Percentiles rank a stretch among this genome's conserved stretches.
phyloP scores from a whole-genome alignment of 2,888 invertebrate species.

The Epsilonema sp. region DNA sequence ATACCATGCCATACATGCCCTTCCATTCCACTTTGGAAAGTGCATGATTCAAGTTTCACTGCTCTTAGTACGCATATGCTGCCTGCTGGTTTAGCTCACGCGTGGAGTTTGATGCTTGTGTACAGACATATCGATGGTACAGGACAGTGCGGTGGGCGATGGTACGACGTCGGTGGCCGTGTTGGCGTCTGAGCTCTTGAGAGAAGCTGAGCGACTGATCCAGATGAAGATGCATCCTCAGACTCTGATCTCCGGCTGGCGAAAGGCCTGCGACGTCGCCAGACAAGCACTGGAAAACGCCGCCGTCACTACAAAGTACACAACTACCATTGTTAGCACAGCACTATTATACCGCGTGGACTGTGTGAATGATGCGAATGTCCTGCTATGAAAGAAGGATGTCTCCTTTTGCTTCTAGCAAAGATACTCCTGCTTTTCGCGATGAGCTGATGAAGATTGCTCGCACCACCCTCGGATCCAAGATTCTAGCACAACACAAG shows the following conservation, averaged over 20 bases:
- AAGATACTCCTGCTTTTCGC: constrained; percentile 44
- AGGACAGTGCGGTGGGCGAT: constrained; percentile 98
- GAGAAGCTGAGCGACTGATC: constrained; percentile 77
- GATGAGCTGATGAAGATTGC: constrained; percentile 88
- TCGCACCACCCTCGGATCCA: constrained; percentile 86
- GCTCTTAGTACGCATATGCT: neutral
- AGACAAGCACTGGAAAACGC: constrained; percentile 55
- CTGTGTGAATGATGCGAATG: too few species aligned
- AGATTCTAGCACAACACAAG: constrained; percentile 89
- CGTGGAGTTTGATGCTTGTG: neutral
- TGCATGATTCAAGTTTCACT: neutral
- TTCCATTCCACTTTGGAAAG: too few species aligned
- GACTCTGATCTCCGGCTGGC: constrained; percentile 86
- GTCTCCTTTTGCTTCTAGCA: too few species aligned
- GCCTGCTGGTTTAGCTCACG: neutral
- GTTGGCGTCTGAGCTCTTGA: constrained; percentile 68
- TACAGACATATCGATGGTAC: constrained; percentile 79
- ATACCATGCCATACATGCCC: too few species aligned
- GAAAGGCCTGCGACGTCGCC: constrained; percentile 64
- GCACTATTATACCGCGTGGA: too few species aligned
- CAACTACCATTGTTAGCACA: too few species aligned
- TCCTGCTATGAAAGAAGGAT: too few species aligned
- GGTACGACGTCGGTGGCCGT: constrained; percentile 99
- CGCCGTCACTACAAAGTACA: constrained; percentile 32
- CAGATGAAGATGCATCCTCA: constrained; percentile 91